Conservation (phyloP, 2,113 vertebrate species). For the Paramisgurnus dabryanus region DNA sequence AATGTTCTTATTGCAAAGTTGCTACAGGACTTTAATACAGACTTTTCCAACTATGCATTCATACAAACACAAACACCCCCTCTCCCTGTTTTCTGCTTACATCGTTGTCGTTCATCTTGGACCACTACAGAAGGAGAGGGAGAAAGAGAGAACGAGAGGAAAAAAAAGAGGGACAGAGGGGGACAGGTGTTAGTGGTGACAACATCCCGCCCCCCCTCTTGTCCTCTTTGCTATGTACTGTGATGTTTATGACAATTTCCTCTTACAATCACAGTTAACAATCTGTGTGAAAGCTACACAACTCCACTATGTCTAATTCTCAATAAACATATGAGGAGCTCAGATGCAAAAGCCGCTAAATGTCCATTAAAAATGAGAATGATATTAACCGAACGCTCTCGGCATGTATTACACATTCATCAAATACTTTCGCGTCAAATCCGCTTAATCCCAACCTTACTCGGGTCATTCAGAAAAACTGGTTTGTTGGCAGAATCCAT, state of each 20-base stretch:
- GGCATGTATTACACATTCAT: no score
- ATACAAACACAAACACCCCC: constrained; percentile 61
- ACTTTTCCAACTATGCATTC: background rate
- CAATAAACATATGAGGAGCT: background rate
- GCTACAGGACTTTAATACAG: background rate
- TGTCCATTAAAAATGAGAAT: no score
- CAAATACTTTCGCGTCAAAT: no score
- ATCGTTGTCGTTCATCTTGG: constrained; percentile 80
- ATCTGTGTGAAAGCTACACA: background rate
- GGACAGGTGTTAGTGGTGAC: constrained; percentile 75
- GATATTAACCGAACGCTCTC: no score
- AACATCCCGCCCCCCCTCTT: constrained; percentile 67
- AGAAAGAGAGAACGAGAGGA: constrained; percentile 73
- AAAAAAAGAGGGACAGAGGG: constrained; percentile 70
- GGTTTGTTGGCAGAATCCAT: no score
- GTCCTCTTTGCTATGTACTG: constrained; percentile 36
- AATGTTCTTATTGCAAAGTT: background rate
- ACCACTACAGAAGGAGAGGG: constrained; percentile 79
- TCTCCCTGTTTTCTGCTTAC: constrained; percentile 76
- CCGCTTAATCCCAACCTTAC: no score
- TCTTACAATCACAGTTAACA: background rate
- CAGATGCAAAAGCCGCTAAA: no score
- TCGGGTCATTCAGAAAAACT: no score
- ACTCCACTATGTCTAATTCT: background rate
- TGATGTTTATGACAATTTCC: constrained; percentile 20